Percentiles rank a stretch among this genome's conserved stretches.
These are phyloP conservation scores for Setophaga kirtlandii DNA, from an alignment of 2,113 vertebrate species.

Conservation along the genomic window DNA sequence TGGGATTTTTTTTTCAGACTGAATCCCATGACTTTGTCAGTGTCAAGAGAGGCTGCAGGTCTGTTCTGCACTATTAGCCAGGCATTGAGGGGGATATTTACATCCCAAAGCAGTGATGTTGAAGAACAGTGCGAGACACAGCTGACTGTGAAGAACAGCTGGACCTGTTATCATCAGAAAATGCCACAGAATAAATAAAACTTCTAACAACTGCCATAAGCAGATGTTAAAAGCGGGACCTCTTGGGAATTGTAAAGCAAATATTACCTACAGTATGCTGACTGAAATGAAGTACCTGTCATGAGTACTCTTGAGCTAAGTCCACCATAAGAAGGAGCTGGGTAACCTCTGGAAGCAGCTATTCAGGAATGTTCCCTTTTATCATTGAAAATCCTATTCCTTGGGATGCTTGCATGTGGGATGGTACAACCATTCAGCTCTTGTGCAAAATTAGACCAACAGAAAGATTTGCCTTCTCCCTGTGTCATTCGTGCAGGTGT, in stretches of 20 bases:
- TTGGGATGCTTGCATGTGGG: background rate
- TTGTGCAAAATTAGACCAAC: background rate
- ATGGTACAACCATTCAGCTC: background rate
- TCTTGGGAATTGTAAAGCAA: background rate
- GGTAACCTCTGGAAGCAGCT: background rate
- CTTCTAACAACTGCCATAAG: background rate
- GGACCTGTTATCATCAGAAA: background rate
- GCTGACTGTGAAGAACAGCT: background rate
- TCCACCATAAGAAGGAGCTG: background rate
- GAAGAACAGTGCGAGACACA: background rate
- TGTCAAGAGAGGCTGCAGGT: background rate
- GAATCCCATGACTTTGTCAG: background rate
- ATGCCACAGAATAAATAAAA: background rate
- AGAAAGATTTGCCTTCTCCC: background rate
- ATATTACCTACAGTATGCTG: background rate
- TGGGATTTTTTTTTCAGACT: background rate
- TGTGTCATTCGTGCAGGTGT: background rate
- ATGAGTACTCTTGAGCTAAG: background rate
- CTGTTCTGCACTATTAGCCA: background rate
- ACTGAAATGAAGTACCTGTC: background rate
- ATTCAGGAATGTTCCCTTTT: rapidly evolving
- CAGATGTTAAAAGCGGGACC: background rate
- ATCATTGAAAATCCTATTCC: background rate
- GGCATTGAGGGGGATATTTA: background rate
- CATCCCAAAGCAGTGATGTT: background rate